Conservation (phyloP, 2,888 invertebrate genomes). For the Didymodactylos carnosus region DNA sequence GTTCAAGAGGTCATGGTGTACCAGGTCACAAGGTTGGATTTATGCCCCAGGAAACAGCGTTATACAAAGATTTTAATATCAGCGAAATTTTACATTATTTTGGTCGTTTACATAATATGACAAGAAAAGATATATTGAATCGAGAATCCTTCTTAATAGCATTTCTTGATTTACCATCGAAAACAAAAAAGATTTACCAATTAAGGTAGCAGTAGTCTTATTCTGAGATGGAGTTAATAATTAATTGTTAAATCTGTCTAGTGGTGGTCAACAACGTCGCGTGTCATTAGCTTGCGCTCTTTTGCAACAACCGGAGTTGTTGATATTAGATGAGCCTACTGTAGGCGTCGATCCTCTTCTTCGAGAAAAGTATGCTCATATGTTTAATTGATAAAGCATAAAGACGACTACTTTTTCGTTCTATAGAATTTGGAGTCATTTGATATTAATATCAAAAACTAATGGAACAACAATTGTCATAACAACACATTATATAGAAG, state of each 20-base stretch:
- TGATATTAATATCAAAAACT: constrained; percentile 67
- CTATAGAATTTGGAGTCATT: constrained; percentile 73
- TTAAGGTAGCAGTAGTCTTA: constrained; percentile 49
- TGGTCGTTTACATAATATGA: constrained; percentile 84
- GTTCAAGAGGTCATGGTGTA: constrained; percentile 66
- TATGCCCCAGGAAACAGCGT: constrained; percentile 56
- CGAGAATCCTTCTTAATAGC: constrained; percentile 64
- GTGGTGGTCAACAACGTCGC: constrained; percentile 72
- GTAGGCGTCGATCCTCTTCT: constrained; percentile 76
- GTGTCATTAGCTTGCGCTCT: constrained; percentile 76
- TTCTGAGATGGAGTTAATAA: neutral
- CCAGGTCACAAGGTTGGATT: constrained; percentile 86
- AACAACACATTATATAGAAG: constrained; percentile 85
- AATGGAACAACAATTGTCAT: constrained; percentile 80
- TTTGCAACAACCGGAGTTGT: constrained; percentile 71
- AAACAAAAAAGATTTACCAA: constrained; percentile 57
- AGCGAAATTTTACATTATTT: constrained; percentile 87
- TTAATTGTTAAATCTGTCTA: constrained; percentile 27
- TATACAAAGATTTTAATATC: constrained; percentile 51
- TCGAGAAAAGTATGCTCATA: constrained; percentile 24
- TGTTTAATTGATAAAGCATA: neutral
- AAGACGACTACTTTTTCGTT: neutral
- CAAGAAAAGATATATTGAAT: constrained; percentile 52
- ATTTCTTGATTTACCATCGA: constrained; percentile 70
- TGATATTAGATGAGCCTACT: constrained; percentile 76